Base-by-base conservation (phyloP, 2,888 invertebrate genomes). In the Alentia gelatinosa region DNA sequence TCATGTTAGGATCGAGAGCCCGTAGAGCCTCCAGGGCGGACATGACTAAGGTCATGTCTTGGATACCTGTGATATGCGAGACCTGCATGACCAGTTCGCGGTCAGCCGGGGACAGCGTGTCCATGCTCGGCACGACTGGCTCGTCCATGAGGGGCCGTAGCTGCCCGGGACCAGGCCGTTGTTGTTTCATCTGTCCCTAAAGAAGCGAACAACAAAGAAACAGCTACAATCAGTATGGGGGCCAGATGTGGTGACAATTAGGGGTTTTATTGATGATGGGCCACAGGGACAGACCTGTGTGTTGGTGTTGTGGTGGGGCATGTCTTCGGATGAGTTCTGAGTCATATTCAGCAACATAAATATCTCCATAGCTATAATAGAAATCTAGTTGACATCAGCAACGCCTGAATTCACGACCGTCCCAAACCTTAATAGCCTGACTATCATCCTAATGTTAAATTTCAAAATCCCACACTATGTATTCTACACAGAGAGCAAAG, bases 21-120 rank as follows among this genome's bases (percentile, higher is more conserved):
- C 86, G 86, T 3, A 86, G 50, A 33, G 86, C 86, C 30, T 86
- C 86, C 42, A 86, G 50, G 26, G 86, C 86, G 4, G 86, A 86
- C 47, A 86, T 50, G 35, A 86, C 86, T n/a, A 86, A 47, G 47
- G 86, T 86, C 86, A 40, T 86, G 86, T 86, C 86, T 15, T 35
- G 26, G 30, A 86, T 15, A 15, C 86, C 86, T 33, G 86, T 86
- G 26, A 86, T 42, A 30, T 86, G 86, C 19, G 86, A 5, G 3
- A 86, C 86, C 86, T 86, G 86, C 47, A 50, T 50, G 47, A 86
- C 86, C 86, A 86, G 47, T 3, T 86, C 86, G 26, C 86, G 42
- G 86, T 86, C 86, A 15, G 86, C 86, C 1, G 86, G 86, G 86
- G 86, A 42, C 7, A 86, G 42, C 26, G 26, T 86, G 30, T 86